Evolutionary conservation across 2,888 invertebrate species (phyloP).

Genomic region (Nemoura dubitans): DNA sequence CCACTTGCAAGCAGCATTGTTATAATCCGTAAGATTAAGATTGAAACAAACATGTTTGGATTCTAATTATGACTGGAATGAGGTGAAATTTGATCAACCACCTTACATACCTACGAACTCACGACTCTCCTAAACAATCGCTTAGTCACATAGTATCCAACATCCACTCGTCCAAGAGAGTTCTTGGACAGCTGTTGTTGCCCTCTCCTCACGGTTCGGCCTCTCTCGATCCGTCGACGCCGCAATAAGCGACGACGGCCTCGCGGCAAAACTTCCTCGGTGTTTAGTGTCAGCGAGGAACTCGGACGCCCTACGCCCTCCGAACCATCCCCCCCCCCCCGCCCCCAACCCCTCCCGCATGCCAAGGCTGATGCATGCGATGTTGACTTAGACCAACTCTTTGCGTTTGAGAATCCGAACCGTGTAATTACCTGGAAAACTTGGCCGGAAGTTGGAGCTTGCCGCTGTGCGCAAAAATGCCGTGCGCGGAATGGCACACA

Average conservation of each 20-base stretch:
- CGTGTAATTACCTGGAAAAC: conserved; percentile 2
- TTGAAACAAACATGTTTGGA: too few relatives aligned
- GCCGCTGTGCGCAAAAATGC: neutral
- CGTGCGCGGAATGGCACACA: neutral
- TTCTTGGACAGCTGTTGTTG: too few relatives aligned
- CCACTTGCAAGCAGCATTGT: too few relatives aligned
- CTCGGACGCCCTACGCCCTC: neutral
- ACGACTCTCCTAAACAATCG: too few relatives aligned
- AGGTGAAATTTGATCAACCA: too few relatives aligned
- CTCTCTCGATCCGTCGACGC: neutral
- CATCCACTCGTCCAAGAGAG: too few relatives aligned
- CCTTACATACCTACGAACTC: too few relatives aligned
- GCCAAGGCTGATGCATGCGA: neutral
- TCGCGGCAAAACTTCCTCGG: neutral
- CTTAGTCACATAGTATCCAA: too few relatives aligned
- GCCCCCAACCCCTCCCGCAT: neutral
- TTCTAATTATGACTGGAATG: too few relatives aligned
- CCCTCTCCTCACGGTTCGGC: neutral
- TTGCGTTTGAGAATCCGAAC: neutral
- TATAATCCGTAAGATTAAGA: too few relatives aligned
- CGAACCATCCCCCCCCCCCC: too few relatives aligned
- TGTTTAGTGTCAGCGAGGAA: neutral
- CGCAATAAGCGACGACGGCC: neutral
- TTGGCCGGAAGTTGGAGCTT: neutral
- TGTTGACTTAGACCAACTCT: conserved; percentile 21